phyloP scores from a whole-genome alignment of 2,797 vertebrate genomes.

The Cyclura pinguis region DNA sequence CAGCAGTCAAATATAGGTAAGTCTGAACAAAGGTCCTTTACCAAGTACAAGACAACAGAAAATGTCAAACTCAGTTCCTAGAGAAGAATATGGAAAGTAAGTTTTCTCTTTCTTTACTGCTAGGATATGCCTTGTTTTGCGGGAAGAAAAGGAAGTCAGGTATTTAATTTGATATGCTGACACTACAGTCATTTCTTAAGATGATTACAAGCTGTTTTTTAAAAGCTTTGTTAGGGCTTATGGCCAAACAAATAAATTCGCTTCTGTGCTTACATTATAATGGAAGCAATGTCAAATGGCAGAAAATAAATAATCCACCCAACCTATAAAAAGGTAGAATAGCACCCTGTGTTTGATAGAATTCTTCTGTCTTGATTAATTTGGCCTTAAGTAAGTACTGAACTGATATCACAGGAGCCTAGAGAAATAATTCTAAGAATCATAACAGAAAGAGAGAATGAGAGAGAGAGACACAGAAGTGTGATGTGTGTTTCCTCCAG shows the following conservation, averaged over 20 bases:
- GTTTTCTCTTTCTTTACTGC: not conserved
- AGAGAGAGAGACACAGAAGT: not conserved
- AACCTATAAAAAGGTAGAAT: not conserved
- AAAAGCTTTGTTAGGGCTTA: not conserved
- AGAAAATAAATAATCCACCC: not conserved
- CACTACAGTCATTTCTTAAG: not conserved
- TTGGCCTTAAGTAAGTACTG: not conserved
- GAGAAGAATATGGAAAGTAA: conserved; percentile 26
- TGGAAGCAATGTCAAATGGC: not conserved
- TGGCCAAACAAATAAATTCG: not conserved
- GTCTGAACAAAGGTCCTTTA: conserved; percentile 57
- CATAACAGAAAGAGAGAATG: not conserved
- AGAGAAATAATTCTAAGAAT: conserved; percentile 9
- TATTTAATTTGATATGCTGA: not conserved
- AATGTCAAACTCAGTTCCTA: conserved; percentile 20
- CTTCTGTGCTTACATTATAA: not conserved
- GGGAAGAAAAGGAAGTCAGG: not conserved
- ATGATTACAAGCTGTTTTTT: not conserved
- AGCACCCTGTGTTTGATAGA: conserved; percentile 1
- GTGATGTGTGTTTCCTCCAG: not conserved
- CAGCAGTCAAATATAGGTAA: conserved; percentile 72
- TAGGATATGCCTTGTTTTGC: not conserved
- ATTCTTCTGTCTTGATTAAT: not conserved
- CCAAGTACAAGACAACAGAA: conserved; percentile 41
- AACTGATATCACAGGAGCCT: not conserved